Base-by-base conservation (phyloP, 2,888 invertebrate genomes). In the Agrochola lychnidis region DNA sequence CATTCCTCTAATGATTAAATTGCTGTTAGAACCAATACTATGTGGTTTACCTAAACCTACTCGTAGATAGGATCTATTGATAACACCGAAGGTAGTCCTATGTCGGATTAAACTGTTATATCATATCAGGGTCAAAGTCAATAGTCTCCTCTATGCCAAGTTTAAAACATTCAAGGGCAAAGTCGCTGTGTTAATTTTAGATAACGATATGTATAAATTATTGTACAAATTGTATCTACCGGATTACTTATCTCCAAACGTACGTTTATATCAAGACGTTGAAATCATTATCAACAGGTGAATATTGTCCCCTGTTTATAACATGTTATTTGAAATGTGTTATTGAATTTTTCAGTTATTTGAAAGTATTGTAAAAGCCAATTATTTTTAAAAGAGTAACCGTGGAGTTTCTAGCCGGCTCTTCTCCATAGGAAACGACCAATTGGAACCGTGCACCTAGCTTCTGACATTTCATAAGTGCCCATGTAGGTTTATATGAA, bases 111-210 rank as follows among this genome's bases (percentile, higher is more conserved):
- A 56, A 12, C 48, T 25, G n/a, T 78, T 79, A 56, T 70, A 25
- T 70, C 68, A 42, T n/a, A 71, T 22, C n/a, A 56, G 68, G 71
- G 30, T 70, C 74, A 69, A 45, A 69, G 71, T 79, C 82, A 74
- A 30, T n/a, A 68, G 48, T 56, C 40, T 22, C 22, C 19, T 61
- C 25, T 53, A 82, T 82, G 82, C 82, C 82, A 79, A 82, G 75
- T 79, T 82, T 71, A 71, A 61, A 78, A 74, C 78, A 53, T 67
- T 70, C 36, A 69, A 82, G 74, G 79, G 9, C 70, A 69, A 69
- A 70, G 78, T 64, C 61, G 40, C 12, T 10, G 62, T n/a, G 45
- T 16, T 70, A 36, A 45, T 70, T 78, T 78, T 78, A 81, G 72
- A 78, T 66, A 57, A 62, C 36, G 59, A 70, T 66, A 40, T 45